Evolutionary conservation across 2,113 vertebrate species (phyloP).

Genomic region (Hassar affinis): DNA sequence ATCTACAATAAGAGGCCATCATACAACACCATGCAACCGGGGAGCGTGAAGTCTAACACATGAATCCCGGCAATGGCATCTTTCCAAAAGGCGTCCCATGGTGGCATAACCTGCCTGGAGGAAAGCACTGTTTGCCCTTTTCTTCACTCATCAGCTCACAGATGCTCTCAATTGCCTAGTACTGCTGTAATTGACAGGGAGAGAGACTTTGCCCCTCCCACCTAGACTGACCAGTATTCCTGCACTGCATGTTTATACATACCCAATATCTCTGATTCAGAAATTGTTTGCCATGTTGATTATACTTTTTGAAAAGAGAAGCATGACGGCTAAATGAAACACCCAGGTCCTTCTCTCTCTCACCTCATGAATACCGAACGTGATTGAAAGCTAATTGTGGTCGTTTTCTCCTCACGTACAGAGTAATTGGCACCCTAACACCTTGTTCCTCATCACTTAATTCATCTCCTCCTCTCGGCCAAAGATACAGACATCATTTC

Average conservation of each 20-base stretch:
- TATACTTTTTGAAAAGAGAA: not conserved
- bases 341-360: not conserved
- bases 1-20: too few species aligned
- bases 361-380: slow-evolving; percentile 19
- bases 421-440: slow-evolving; percentile 40
- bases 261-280: not conserved
- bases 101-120: too few species aligned
- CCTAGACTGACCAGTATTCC: not conserved
- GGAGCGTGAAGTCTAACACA: too few species aligned
- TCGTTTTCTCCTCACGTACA: slow-evolving; percentile 30
- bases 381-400: slow-evolving; percentile 51
- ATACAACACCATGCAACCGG: too few species aligned
- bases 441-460: slow-evolving; percentile 44
- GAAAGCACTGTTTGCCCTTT: too few species aligned
- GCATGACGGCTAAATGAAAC: not conserved
- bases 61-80: too few species aligned
- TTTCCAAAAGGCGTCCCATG: too few species aligned
- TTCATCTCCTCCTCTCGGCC: slow-evolving; percentile 48
- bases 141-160: too few species aligned
- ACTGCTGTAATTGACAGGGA: too few species aligned
- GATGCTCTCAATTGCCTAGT: too few species aligned
- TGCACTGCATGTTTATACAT: too few species aligned
- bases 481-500: slow-evolving; percentile 51
- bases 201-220: not conserved
- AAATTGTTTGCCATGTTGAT: not conserved